A percentile compares a stretch with the other conserved stretches of the same genome.
Evolutionary conservation across 2,113 vertebrate genomes (phyloP).

Genomic region (Stomatorhinus ivindoensis): DNA sequence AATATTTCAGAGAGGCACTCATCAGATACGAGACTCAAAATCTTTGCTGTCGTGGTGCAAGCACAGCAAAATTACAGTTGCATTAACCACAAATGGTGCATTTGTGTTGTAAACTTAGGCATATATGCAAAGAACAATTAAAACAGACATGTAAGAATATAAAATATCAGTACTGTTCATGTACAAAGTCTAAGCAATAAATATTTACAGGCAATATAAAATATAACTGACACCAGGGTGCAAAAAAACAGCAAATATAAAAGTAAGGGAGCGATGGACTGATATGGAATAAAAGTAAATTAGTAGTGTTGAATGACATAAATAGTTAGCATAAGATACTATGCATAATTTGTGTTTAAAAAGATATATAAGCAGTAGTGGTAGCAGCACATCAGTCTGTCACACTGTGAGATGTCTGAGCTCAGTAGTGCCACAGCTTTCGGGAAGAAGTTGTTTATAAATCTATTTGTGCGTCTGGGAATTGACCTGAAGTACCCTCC

Average conservation of each 20-base stretch:
- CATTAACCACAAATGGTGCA: neutral
- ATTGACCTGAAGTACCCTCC: neutral
- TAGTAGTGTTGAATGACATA: neutral
- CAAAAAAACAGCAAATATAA: neutral
- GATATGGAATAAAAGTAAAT: neutral
- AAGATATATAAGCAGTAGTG: neutral
- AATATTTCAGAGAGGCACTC: constrained; percentile 43
- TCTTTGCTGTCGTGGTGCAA: neutral
- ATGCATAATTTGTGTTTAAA: neutral
- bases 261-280: neutral
- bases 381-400: neutral
- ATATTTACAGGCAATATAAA: neutral
- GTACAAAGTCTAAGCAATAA: neutral
- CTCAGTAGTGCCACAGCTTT: neutral
- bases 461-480: neutral
- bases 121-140: neutral
- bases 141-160: neutral
- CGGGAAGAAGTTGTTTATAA: neutral
- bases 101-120: neutral
- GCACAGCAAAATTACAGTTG: neutral
- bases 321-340: neutral
- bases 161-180: neutral
- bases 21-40: neutral
- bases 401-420: neutral
- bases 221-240: neutral